phyloP scores from a whole-genome alignment of 2,797 vertebrate species.

The Fistularia tabacaria region DNA sequence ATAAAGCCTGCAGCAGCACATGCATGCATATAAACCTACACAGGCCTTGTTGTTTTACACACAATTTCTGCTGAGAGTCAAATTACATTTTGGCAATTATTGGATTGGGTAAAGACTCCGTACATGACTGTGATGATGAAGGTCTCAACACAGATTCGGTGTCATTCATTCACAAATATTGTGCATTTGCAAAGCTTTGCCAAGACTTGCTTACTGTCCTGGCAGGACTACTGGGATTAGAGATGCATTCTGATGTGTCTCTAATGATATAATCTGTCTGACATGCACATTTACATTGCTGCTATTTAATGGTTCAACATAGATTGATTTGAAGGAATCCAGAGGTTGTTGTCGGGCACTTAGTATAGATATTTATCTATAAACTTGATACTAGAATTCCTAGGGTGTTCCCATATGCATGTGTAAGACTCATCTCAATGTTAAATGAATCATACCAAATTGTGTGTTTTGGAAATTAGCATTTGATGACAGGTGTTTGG shows the following conservation, averaged over 20 bases:
- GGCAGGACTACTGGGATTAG: constrained; percentile 50
- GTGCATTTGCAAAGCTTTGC: constrained; percentile 16
- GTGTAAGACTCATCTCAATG: constrained; percentile 24
- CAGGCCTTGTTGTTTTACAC: not conserved
- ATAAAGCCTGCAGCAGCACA: constrained; percentile 19
- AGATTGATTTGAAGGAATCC: constrained; percentile 7
- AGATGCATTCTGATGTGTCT: constrained; percentile 48
- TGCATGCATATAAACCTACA: constrained; percentile 6
- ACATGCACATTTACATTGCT: constrained; percentile 36
- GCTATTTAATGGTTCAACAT: constrained; percentile 30
- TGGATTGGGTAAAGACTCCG: not conserved
- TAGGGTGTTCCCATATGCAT: constrained; percentile 3
- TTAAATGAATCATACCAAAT: constrained; percentile 41
- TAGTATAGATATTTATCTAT: constrained; percentile 19
- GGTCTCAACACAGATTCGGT: constrained; percentile 7
- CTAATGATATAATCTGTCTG: constrained; percentile 61
- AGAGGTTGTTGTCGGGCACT: constrained; percentile 40
- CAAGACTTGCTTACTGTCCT: constrained; percentile 35
- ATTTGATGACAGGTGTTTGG: constrained; percentile 62
- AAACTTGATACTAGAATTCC: constrained; percentile 19
- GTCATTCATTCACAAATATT: constrained; percentile 3
- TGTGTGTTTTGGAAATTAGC: constrained; percentile 49
- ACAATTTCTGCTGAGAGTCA: constrained; percentile 7
- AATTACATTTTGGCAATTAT: constrained; percentile 1
- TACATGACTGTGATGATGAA: constrained; percentile 7